phyloP scores from a whole-genome alignment of 30 jellyfish, hydroid and myxozoan species.

The Nemopilema nomurai region DNA sequence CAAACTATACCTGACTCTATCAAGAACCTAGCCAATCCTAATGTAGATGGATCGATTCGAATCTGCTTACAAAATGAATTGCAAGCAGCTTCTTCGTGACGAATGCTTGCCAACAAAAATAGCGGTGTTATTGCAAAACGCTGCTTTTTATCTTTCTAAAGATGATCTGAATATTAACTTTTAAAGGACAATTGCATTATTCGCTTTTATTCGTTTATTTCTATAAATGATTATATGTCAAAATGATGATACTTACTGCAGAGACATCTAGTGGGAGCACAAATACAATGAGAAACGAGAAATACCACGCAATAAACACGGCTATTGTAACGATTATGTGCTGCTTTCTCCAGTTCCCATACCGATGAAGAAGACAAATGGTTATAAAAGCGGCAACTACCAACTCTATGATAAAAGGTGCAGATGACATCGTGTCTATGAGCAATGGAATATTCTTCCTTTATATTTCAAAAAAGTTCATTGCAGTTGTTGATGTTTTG shows the following conservation, averaged over 20 bases:
- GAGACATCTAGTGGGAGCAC: slow-evolving; percentile 97
- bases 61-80: no score
- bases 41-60: no score
- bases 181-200: no score
- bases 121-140: no score
- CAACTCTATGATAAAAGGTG: slow-evolving; percentile 93
- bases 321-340: slow-evolving; percentile 93
- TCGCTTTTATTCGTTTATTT: neutral
- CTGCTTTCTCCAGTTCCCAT: slow-evolving; percentile 97
- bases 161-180: no score
- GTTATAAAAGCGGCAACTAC: slow-evolving; percentile 86
- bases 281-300: slow-evolving; percentile 90
- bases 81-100: no score
- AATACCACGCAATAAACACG: slow-evolving; percentile 94
- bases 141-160: no score
- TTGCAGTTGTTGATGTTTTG: no score
- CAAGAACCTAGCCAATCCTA: no score
- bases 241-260: slow-evolving; percentile 44
- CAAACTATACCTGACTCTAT: no score
- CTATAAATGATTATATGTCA: neutral
- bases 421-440: slow-evolving; percentile 75
- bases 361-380: slow-evolving; percentile 86
- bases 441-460: neutral
- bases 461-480: no score
- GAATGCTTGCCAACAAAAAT: no score